These are phyloP conservation scores for Epinephelus lanceolatus DNA, from an alignment of 2,113 vertebrate genomes.

Conservation along the genomic window DNA sequence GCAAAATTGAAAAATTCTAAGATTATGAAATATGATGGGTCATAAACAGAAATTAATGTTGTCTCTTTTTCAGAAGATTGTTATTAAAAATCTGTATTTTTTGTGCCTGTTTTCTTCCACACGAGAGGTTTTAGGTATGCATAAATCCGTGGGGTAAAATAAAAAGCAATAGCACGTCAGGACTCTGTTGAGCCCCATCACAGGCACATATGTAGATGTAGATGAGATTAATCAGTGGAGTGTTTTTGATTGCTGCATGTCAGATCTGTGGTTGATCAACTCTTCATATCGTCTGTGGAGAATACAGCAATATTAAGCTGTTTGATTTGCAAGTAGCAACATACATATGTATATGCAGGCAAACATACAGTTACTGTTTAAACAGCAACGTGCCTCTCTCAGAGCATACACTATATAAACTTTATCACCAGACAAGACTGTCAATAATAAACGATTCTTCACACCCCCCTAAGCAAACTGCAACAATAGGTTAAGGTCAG, in stretches of 20 bases:
- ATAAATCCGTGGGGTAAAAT: neutral
- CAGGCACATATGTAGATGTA: neutral
- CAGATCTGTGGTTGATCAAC: slow-evolving; percentile 1
- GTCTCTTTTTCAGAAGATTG: neutral
- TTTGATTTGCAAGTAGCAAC: neutral
- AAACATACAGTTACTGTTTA: neutral
- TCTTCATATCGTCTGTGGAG: slow-evolving; percentile 1
- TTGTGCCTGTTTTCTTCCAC: neutral
- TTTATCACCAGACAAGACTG: neutral
- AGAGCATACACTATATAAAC: neutral
- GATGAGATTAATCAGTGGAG: slow-evolving; percentile 1
- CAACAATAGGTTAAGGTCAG: neutral
- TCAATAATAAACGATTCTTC: neutral
- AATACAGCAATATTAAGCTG: neutral
- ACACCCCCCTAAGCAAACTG: too few relatives aligned
- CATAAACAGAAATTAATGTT: slow-evolving; percentile 18
- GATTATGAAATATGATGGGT: slow-evolving; percentile 11
- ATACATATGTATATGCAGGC: neutral
- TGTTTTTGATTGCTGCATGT: neutral
- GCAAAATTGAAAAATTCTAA: slow-evolving; percentile 32
- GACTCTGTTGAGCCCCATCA: too few relatives aligned
- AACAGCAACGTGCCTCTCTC: neutral
- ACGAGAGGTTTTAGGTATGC: neutral
- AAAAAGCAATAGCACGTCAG: neutral
- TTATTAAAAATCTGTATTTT: neutral